Base-by-base conservation (phyloP, 1,140 invertebrate genomes). In the Neuroterus valhalla region DNA sequence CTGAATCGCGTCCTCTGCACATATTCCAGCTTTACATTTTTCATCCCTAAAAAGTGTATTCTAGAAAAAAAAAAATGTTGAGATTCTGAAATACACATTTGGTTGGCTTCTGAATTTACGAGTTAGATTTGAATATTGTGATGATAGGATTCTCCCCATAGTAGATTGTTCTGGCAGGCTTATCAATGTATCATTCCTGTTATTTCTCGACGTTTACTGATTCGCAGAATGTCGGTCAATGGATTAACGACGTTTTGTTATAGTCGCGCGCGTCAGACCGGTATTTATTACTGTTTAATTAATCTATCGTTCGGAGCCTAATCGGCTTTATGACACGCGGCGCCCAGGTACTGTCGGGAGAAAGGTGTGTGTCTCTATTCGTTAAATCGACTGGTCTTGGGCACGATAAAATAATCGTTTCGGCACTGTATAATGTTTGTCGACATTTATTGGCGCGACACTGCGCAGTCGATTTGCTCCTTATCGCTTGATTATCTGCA, bases 241-340 rank as follows among this genome's bases (percentile, higher is more conserved):
- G 15, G 55, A 62, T 38, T 62, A 62, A 62, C 46, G 23, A 62
- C 52, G 26, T 26, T 62, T 21, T 14, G 55, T 62, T 31, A 31
- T 62, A 62, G 23, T 38, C 55, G 15, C 26, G 55, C 26, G 23
- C 12, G 23, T n/a, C 26, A 5, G 26, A 62, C 14, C 55, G 23
- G 55, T 62, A 62, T 62, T 62, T 62, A 62, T 62, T 62, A 31
- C 55, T 62, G 15, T 62, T 62, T 62, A 62, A 62, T 62, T 62
- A 62, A 62, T 55, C 52, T 26, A 55, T 38, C 12, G 55, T 62
- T 26, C 55, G 55, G 14, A 76, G 78, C 71, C 79, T 83, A 78
- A 84, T 84, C 72, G 71, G 69, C 80, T 84, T 84, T 81, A 77
- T 79, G 75, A 73, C 81, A 55, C 26, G 69, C 66, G 81, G 73